These are phyloP conservation scores for Mystacides longicornis DNA, from an alignment of 2,888 invertebrate genomes.

Conservation along the genomic window DNA sequence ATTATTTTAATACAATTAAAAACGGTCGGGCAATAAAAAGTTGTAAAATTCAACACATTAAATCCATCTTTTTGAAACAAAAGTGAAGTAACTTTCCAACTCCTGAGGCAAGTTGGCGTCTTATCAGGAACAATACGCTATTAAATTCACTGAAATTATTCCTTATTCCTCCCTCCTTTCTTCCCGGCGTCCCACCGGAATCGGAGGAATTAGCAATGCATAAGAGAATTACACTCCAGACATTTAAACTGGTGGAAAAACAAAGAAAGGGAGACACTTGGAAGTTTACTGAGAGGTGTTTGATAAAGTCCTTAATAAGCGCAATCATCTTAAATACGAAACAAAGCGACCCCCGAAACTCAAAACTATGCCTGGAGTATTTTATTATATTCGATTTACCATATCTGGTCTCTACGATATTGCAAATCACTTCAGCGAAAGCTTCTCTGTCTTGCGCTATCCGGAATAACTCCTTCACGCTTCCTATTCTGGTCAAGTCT, in stretches of 20 bases:
- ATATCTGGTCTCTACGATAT: too few relatives aligned
- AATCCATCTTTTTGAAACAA: conserved; percentile 17
- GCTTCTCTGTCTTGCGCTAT: too few relatives aligned
- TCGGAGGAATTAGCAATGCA: conserved; percentile 26
- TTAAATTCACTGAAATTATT: conserved; percentile 25
- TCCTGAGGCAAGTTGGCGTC: conserved; percentile 18
- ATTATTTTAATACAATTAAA: conserved; percentile 9
- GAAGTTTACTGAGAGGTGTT: conserved; percentile 23
- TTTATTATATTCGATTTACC: too few relatives aligned
- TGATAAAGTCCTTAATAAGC: conserved; percentile 23
- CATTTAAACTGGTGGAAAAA: conserved; percentile 24
- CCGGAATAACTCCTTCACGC: too few relatives aligned
- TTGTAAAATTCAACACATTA: conserved; percentile 17
- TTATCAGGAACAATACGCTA: conserved; percentile 27
- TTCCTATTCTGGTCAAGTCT: too few relatives aligned
- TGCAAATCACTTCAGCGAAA: too few relatives aligned
- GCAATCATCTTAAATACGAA: conserved; percentile 11
- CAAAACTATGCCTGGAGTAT: too few relatives aligned
- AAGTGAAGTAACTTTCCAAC: conserved; percentile 9
- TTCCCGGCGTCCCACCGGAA: conserved; percentile 14
- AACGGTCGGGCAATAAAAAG: conserved; percentile 11
- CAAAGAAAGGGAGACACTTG: conserved; percentile 11
- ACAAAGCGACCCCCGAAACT: too few relatives aligned
- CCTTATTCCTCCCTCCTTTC: conserved; percentile 9
- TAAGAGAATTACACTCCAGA: conserved; percentile 26